Conservation (phyloP, 1,140 invertebrate genomes). For the Parasteatoda tepidariorum region DNA sequence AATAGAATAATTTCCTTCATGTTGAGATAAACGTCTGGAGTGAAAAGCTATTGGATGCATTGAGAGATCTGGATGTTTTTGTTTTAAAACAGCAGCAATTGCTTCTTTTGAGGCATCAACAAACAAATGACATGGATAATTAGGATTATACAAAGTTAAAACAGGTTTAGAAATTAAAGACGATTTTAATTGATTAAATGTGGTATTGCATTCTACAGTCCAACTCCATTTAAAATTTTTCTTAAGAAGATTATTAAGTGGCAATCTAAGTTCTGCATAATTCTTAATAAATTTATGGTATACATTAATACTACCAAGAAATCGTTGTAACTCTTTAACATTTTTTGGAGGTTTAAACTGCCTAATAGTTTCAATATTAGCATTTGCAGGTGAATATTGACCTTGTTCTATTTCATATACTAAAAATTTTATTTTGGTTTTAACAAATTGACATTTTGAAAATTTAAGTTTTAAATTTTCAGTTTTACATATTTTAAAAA, state of each 20-base stretch:
- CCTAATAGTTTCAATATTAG: constrained; percentile 27
- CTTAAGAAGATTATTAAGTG: neutral
- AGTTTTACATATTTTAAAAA: neutral
- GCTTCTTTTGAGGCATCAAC: neutral
- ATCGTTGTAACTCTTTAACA: constrained; percentile 19
- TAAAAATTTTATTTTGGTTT: neutral
- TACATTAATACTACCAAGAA: neutral
- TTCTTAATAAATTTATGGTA: neutral
- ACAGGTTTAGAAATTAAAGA: too few relatives aligned
- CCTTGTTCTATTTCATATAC: neutral
- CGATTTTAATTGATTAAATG: too few relatives aligned
- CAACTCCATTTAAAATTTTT: neutral
- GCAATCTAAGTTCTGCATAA: too few relatives aligned
- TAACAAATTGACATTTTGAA: neutral
- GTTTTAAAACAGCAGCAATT: neutral
- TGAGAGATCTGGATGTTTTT: neutral
- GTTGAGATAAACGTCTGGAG: too few relatives aligned
- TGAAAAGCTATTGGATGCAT: neutral
- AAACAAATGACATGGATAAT: neutral
- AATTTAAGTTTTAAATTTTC: neutral
- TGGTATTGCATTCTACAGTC: neutral
- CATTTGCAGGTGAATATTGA: neutral
- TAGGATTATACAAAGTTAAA: too few relatives aligned
- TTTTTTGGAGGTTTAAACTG: constrained; percentile 60
- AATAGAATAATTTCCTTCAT: too few relatives aligned